Conservation (phyloP, 2,888 invertebrate species). For the Rotaria sp. region DNA sequence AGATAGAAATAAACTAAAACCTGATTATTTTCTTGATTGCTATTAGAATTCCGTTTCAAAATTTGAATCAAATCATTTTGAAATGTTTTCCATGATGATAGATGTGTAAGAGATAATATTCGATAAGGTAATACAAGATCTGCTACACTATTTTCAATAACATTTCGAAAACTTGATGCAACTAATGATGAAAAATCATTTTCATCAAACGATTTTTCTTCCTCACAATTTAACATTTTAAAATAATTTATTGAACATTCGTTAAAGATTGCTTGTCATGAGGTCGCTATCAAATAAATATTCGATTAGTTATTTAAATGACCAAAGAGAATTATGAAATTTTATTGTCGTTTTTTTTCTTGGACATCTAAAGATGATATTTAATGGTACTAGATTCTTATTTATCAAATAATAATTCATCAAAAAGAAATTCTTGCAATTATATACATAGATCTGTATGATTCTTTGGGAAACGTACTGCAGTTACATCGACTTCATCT, state of each 20-base stretch:
- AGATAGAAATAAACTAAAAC: background rate
- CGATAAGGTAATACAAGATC: background rate
- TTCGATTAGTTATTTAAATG: background rate
- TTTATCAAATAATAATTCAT: too few species aligned
- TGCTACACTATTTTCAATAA: background rate
- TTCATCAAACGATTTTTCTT: background rate
- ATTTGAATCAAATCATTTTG: background rate
- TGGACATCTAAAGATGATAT: too few species aligned
- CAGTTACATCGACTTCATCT: too few species aligned
- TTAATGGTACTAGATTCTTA: too few species aligned
- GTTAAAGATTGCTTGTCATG: background rate
- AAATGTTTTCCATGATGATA: slow-evolving; percentile 7
- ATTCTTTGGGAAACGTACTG: too few species aligned
- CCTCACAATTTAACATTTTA: background rate
- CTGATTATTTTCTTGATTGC: background rate
- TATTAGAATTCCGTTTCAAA: background rate
- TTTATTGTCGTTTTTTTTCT: too few species aligned
- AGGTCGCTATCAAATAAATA: background rate
- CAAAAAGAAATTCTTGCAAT: too few species aligned
- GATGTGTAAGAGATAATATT: background rate
- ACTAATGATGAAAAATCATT: background rate
- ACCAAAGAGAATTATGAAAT: too few species aligned
- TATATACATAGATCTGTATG: too few species aligned
- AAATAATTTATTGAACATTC: background rate
- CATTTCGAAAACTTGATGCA: background rate